Percentiles rank a stretch among this genome's conserved stretches.
Conservation (phyloP, 2,888 invertebrate genomes). For the Andricus quercusramuli region DNA sequence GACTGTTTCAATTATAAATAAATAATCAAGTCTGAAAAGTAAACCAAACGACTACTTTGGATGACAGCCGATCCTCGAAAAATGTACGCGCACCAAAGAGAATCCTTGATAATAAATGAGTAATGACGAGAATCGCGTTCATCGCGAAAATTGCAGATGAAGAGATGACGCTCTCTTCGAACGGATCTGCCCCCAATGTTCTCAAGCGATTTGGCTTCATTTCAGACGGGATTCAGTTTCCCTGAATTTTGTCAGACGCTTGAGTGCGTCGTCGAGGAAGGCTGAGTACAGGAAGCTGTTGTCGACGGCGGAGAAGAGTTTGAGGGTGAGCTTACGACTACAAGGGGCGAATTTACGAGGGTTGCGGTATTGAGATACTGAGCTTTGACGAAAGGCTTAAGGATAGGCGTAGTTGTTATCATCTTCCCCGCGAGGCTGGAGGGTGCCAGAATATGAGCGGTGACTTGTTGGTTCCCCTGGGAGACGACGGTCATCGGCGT, state of each 20-base stretch:
- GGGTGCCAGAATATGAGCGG: conserved; percentile 83
- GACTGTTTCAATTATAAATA: neutral
- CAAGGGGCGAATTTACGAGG: conserved; percentile 86
- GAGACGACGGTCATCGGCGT: conserved; percentile 82
- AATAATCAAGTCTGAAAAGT: neutral
- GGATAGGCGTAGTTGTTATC: conserved; percentile 79
- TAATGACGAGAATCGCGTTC: conserved; percentile 33
- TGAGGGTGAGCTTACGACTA: conserved; percentile 82
- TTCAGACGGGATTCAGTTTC: conserved; percentile 68
- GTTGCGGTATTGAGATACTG: conserved; percentile 84
- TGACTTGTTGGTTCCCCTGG: conserved; percentile 80
- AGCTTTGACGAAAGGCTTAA: conserved; percentile 84
- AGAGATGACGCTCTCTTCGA: conserved; percentile 42
- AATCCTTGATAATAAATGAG: conserved; percentile 46
- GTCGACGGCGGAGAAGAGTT: conserved; percentile 67
- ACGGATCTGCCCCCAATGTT: conserved; percentile 46
- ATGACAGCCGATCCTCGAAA: conserved; percentile 31
- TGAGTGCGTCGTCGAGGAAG: conserved; percentile 68
- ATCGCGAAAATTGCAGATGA: conserved; percentile 38
- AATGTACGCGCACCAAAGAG: conserved; percentile 47
- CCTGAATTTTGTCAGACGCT: conserved; percentile 73
- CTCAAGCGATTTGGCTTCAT: conserved; percentile 53
- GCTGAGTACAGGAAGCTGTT: conserved; percentile 69
- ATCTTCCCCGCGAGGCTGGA: conserved; percentile 86
- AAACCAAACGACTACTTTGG: neutral